These are phyloP conservation scores for Thymelicus sylvestris DNA, from an alignment of 2,888 invertebrate genomes.

Conservation along the genomic window DNA sequence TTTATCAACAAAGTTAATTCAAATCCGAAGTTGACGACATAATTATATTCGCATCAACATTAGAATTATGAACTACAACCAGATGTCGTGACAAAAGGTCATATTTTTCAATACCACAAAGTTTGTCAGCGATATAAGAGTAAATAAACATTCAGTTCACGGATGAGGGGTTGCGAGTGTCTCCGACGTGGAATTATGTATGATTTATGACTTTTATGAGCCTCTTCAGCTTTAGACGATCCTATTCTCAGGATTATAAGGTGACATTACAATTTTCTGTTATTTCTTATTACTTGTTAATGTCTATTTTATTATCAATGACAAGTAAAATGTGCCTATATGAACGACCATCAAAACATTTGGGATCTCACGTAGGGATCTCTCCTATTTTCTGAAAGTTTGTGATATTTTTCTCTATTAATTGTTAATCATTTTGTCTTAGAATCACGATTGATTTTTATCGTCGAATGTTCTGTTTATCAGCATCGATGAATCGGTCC, in stretches of 20 bases:
- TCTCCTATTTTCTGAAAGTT: no score
- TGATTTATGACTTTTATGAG: constrained; percentile 78
- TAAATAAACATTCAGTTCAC: constrained; percentile 72
- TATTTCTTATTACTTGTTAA: constrained; percentile 10
- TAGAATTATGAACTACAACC: constrained; percentile 14
- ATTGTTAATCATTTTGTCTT: no score
- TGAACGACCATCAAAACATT: no score
- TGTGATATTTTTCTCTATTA: no score
- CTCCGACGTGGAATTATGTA: constrained; percentile 70
- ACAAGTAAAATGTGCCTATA: no score
- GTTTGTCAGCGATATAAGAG: constrained; percentile 44
- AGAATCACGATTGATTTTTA: no score
- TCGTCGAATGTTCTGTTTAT: no score
- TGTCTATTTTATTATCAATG: not conserved
- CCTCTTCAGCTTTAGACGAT: constrained; percentile 59
- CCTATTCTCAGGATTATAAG: constrained; percentile 61
- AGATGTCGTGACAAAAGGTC: constrained; percentile 26
- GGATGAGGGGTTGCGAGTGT: constrained; percentile 62
- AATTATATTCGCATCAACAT: constrained; percentile 27
- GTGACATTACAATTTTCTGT: constrained; percentile 40
- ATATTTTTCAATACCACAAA: constrained; percentile 38
- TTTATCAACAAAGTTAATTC: constrained; percentile 3
- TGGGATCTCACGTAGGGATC: no score
- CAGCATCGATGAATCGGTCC: no score
- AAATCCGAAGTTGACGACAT: constrained; percentile 12